Conservation (phyloP, 2,113 vertebrate species). For the Xenotilapia longispinis region DNA sequence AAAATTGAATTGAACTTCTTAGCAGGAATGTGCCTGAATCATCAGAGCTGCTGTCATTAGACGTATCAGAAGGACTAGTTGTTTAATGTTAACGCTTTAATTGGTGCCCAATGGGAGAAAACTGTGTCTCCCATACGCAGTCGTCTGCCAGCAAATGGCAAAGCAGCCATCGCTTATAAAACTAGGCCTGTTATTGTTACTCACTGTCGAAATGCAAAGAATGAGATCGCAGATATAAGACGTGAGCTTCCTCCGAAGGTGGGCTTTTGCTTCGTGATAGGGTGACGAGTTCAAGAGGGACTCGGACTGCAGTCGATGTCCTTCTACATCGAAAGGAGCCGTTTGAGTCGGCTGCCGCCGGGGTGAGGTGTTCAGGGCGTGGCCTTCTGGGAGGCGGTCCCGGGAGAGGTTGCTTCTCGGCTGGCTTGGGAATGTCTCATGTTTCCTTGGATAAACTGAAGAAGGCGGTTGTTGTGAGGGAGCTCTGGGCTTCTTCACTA, state of each 20-base stretch:
- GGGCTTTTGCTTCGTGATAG: background rate
- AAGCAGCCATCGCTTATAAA: background rate
- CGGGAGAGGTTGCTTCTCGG: rapidly evolving
- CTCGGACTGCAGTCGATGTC: background rate
- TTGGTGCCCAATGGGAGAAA: rapidly evolving
- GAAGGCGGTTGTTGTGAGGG: background rate
- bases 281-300: background rate
- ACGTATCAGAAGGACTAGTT: background rate
- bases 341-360: rapidly evolving
- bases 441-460: background rate
- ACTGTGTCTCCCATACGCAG: background rate
- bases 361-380: rapidly evolving
- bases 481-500: background rate
- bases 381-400: background rate
- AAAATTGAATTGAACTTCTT: background rate
- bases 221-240: background rate
- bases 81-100: background rate
- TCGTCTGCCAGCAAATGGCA: background rate
- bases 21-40: background rate
- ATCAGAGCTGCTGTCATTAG: background rate
- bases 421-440: background rate
- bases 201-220: rapidly evolving
- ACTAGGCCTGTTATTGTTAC: background rate
- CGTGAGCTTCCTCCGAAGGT: rapidly evolving
- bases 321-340: background rate